A percentile compares a stretch with the other conserved stretches of the same genome.
These are phyloP conservation scores for Tetramorium simillimum DNA, from an alignment of 1,140 invertebrate genomes.

Conservation along the genomic window DNA sequence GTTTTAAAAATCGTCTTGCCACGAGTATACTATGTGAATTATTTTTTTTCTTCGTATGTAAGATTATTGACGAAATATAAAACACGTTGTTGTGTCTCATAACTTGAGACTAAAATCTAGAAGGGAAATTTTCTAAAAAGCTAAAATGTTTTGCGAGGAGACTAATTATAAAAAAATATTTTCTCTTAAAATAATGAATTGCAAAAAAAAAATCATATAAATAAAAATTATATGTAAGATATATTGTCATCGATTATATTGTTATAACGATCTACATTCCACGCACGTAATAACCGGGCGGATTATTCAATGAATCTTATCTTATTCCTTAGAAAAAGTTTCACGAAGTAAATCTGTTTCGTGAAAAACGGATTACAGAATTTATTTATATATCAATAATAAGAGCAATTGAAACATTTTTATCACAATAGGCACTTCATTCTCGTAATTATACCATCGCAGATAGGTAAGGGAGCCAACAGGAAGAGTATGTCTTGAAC, in stretches of 20 bases:
- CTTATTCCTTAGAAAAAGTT: constrained; percentile 17
- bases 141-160: background rate
- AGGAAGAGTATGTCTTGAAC: constrained; percentile 40
- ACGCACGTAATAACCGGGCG: background rate
- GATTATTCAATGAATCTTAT: constrained; percentile 45
- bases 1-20: background rate
- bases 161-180: background rate
- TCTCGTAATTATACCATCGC: background rate
- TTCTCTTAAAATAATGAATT: background rate
- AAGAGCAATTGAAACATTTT: background rate
- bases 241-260: background rate
- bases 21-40: background rate
- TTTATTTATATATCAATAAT: background rate
- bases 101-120: background rate
- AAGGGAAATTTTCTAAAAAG: background rate
- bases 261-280: constrained; percentile 4
- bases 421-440: background rate
- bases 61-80: background rate
- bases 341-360: background rate
- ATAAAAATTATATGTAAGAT: background rate
- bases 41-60: background rate
- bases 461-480: background rate
- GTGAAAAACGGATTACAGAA: background rate
- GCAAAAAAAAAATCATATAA: background rate
- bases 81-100: background rate